Conservation (phyloP, 2,888 invertebrate genomes). For the Incurvaria masculella region DNA sequence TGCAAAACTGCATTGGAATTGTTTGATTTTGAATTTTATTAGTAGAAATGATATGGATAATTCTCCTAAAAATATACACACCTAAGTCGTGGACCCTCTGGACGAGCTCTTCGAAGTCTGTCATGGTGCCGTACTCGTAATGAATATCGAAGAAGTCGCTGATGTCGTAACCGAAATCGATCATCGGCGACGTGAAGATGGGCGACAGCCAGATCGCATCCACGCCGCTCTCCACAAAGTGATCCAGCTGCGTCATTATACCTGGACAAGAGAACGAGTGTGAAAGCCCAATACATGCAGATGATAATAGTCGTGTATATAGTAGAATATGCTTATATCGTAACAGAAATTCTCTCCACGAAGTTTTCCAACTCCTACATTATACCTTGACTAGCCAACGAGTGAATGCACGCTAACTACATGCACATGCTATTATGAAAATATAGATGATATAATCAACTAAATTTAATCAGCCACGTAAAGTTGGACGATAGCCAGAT, state of each 20-base stretch:
- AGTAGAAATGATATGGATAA: too few species aligned
- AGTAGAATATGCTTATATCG: conserved; percentile 75
- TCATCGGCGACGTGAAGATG: conserved; percentile 65
- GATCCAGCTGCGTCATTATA: conserved; percentile 65
- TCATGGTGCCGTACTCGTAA: conserved; percentile 67
- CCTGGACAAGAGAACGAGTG: too few species aligned
- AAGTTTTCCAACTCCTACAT: conserved; percentile 66
- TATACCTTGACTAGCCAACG: too few species aligned
- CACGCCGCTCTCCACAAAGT: conserved; percentile 55
- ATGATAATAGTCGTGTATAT: conserved; percentile 68
- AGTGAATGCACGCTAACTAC: too few species aligned
- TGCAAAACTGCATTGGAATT: too few species aligned
- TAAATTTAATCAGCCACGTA: too few species aligned
- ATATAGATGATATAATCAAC: too few species aligned
- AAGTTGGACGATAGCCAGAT: conserved; percentile 86
- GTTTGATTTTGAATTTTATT: too few species aligned
- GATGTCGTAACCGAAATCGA: conserved; percentile 87
- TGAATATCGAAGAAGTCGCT: conserved; percentile 73
- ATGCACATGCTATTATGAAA: too few species aligned
- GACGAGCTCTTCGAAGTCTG: conserved; percentile 64
- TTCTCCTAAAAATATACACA: too few species aligned
- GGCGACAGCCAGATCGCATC: conserved; percentile 33
- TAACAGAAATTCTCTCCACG: conserved; percentile 64
- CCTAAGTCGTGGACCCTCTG: conserved; percentile 55
- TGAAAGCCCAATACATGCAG: too few species aligned